phyloP scores from a whole-genome alignment of 1,140 invertebrate species.

The Listronotus bonariensis region DNA sequence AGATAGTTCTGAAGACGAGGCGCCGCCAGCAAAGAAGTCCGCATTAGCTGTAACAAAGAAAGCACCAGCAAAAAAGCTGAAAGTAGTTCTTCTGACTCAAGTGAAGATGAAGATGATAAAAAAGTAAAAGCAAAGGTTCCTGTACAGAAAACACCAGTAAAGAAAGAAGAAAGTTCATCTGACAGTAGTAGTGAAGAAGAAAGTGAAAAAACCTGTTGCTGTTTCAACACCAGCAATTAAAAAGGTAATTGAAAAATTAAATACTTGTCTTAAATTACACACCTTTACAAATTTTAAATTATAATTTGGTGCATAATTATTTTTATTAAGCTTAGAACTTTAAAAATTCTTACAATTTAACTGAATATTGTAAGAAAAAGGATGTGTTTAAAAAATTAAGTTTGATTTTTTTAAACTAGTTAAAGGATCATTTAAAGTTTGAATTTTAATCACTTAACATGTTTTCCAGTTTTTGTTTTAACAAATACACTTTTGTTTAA shows the following conservation, averaged over 20 bases:
- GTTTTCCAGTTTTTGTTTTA: no score
- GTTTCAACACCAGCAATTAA: conserved; percentile 33
- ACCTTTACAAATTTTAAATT: no score
- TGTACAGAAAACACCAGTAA: conserved; percentile 27
- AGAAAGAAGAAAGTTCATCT: conserved; percentile 46
- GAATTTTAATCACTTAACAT: no score
- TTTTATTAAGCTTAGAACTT: no score
- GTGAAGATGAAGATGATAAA: conserved; percentile 47
- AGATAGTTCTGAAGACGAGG: conserved; percentile 29
- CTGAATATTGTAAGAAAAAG: no score
- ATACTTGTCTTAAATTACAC: no score
- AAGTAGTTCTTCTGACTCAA: conserved; percentile 45
- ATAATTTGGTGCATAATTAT: no score
- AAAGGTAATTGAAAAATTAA: conserved; percentile 32
- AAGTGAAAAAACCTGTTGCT: conserved; percentile 27
- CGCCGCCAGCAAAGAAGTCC: conserved; percentile 10
- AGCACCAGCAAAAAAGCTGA: conserved; percentile 32
- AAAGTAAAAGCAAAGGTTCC: conserved; percentile 43
- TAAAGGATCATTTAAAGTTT: no score
- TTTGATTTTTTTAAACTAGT: no score
- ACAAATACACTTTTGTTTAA: no score
- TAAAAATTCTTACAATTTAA: no score
- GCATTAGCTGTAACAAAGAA: conserved; percentile 6
- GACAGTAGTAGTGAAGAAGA: conserved; percentile 49
- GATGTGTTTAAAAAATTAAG: no score